A percentile compares a stretch with the other conserved stretches of the same genome.
These are phyloP conservation scores for Choloepus didactylus DNA, from an alignment of 2,797 vertebrate species.

Conservation along the genomic window DNA sequence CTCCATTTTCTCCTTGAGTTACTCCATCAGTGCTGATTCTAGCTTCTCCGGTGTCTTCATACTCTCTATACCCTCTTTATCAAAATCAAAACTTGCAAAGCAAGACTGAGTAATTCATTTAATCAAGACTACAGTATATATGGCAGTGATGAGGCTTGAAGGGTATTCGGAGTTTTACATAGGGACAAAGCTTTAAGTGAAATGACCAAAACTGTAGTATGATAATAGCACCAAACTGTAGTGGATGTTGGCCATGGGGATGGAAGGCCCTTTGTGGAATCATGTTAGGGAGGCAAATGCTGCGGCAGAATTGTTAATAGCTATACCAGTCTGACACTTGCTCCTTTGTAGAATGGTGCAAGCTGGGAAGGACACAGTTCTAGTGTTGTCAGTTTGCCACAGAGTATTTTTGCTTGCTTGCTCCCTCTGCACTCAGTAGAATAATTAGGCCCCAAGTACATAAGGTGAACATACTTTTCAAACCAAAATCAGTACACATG, in stretches of 20 bases:
- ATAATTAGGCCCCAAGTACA: constrained; percentile 21
- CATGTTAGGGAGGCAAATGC: constrained; percentile 14
- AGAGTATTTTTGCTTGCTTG: constrained; percentile 55
- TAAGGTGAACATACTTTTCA: constrained; percentile 40
- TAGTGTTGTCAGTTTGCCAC: constrained; percentile 17
- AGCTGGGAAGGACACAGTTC: constrained; percentile 4
- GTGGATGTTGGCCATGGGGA: not conserved
- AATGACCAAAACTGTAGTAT: constrained; percentile 48
- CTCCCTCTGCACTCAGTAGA: not conserved
- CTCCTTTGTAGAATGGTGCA: not conserved
- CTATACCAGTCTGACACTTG: not conserved
- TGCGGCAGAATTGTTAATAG: not conserved
- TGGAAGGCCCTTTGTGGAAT: not conserved
- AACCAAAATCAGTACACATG: not conserved
- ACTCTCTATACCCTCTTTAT: constrained; percentile 13
- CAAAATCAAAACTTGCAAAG: constrained; percentile 39
- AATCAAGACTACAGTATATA: not conserved
- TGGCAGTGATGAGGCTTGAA: constrained; percentile 12
- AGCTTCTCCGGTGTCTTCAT: constrained; percentile 58
- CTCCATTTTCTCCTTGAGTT: not conserved
- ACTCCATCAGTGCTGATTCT: not conserved
- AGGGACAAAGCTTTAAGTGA: constrained; percentile 32
- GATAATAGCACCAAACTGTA: constrained; percentile 15
- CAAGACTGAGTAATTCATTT: constrained; percentile 12
- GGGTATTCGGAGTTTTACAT: not conserved